A percentile compares a stretch with the other conserved stretches of the same genome.
Evolutionary conservation across 2,797 vertebrate genomes (phyloP).

Genomic region (Microtus agrestis): DNA sequence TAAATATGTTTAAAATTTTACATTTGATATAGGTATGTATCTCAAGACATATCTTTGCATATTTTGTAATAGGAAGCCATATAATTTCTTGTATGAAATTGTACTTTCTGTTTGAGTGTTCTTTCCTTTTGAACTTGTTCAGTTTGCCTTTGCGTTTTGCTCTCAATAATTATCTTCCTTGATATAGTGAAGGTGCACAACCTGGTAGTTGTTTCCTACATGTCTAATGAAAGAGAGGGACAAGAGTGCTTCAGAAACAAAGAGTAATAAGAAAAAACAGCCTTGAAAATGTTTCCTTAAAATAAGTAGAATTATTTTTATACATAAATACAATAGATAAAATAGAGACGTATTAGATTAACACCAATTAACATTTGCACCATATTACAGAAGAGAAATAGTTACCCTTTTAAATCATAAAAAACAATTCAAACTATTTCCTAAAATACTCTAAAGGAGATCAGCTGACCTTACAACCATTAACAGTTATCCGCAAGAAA

Average conservation of each 20-base stretch:
- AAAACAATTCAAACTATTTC: neutral
- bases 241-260: neutral
- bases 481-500: neutral
- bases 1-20: neutral
- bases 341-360: neutral
- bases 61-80: neutral
- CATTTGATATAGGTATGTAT: neutral
- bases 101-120: neutral
- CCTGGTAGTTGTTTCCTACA: neutral
- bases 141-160: neutral
- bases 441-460: neutral
- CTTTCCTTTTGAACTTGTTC: neutral
- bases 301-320: neutral
- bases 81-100: neutral
- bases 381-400: neutral
- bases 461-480: neutral
- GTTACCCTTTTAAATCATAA: neutral
- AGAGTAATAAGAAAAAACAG: neutral
- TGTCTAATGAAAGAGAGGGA: neutral
- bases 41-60: neutral
- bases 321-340: neutral
- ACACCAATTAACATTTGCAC: neutral
- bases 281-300: neutral
- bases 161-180: neutral
- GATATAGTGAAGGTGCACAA: neutral